Conservation (phyloP, 2,797 vertebrate genomes). For the Coendou prehensilis region DNA sequence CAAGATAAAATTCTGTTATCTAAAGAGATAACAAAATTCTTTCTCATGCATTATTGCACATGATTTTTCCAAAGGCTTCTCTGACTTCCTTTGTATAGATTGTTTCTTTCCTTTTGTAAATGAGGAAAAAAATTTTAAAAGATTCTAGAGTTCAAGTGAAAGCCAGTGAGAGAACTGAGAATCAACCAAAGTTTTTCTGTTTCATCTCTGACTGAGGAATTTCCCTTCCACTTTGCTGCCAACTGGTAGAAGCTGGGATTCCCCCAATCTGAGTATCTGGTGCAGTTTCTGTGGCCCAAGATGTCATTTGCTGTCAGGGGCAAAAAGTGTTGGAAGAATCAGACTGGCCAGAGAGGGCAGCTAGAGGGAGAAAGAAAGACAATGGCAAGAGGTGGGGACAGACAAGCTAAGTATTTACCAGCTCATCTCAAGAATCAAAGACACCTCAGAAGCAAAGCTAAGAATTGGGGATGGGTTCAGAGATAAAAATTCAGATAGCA, state of each 20-base stretch:
- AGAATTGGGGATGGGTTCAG: neutral
- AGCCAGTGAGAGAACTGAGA: neutral
- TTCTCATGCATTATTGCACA: neutral
- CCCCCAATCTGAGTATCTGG: neutral
- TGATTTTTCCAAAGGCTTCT: neutral
- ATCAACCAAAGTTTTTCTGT: slow-evolving; percentile 26
- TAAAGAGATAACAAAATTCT: neutral
- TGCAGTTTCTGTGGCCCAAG: slow-evolving; percentile 34
- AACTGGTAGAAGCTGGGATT: slow-evolving; percentile 14
- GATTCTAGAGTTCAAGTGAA: neutral
- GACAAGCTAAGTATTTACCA: neutral
- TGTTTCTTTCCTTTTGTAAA: neutral
- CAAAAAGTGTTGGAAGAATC: neutral
- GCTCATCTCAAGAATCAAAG: neutral
- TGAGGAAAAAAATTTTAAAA: neutral
- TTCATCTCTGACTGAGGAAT: slow-evolving; percentile 24
- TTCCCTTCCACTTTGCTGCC: slow-evolving; percentile 55
- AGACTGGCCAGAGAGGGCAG: neutral
- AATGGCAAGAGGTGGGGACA: neutral
- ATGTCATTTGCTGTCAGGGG: neutral
- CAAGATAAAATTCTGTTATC: neutral
- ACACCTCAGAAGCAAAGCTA: neutral
- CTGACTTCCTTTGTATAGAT: neutral
- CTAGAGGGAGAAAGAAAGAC: neutral
- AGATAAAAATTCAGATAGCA: neutral